These are phyloP conservation scores for Aphelenchoides bicaudatus DNA, from an alignment of 2,888 invertebrate genomes.

Conservation along the genomic window DNA sequence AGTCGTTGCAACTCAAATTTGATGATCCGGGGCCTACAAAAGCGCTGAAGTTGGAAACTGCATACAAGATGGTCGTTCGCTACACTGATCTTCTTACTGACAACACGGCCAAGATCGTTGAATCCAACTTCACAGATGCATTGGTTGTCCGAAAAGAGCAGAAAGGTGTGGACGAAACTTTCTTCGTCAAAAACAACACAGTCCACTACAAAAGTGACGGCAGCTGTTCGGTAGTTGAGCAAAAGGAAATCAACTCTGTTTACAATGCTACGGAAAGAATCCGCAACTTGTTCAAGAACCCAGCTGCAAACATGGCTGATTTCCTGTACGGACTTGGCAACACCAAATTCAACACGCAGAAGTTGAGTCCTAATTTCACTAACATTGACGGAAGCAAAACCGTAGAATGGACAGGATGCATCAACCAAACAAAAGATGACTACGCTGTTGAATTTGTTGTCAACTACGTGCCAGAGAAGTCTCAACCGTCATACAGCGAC, in stretches of 20 bases:
- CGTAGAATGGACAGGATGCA: constrained; percentile 15
- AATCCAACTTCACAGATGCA: constrained; percentile 2
- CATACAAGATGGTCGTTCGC: constrained; percentile 8
- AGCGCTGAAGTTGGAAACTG: too few species aligned
- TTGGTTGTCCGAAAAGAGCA: constrained; percentile 2
- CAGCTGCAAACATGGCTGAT: neutral
- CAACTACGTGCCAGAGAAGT: too few species aligned
- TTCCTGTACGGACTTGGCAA: neutral
- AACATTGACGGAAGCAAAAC: constrained; percentile 16
- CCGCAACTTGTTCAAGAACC: constrained; percentile 2
- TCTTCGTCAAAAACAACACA: neutral
- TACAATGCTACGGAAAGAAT: neutral
- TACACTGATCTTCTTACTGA: neutral
- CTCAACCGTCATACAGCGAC: too few species aligned
- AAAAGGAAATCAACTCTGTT: neutral
- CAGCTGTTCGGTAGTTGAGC: neutral
- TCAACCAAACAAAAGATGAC: constrained; percentile 10
- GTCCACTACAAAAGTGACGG: neutral
- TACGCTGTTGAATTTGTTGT: constrained; percentile 15
- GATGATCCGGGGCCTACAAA: too few species aligned
- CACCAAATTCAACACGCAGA: neutral
- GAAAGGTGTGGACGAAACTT: neutral
- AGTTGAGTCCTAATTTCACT: too few species aligned
- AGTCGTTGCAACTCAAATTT: too few species aligned
- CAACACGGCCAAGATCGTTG: constrained; percentile 3